Conservation (phyloP, 2,113 vertebrate genomes). For the Xyliphius kryptos region DNA sequence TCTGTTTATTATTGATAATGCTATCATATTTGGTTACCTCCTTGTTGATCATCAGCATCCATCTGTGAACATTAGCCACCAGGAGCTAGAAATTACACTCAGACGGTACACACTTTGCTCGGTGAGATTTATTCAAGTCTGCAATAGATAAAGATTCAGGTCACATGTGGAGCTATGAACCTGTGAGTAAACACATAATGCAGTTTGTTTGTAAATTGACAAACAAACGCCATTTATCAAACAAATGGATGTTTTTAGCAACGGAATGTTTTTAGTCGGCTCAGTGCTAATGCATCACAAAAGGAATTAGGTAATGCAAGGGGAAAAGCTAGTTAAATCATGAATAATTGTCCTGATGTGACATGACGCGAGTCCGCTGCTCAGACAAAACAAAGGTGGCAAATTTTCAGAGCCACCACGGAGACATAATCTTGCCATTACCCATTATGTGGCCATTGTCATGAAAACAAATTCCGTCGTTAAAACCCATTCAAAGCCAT, state of each 20-base stretch:
- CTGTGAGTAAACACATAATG: conserved; percentile 8
- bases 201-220: conserved; percentile 8
- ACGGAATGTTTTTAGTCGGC: conserved; percentile 5
- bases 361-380: no score
- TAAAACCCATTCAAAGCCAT: conserved; percentile 25
- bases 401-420: background rate
- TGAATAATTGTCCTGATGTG: background rate
- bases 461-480: no score
- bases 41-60: background rate
- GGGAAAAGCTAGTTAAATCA: background rate
- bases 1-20: conserved; percentile 5
- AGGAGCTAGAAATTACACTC: conserved; percentile 25
- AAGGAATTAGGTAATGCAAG: conserved; percentile 2
- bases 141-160: conserved; percentile 24
- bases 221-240: conserved; percentile 6
- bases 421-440: background rate
- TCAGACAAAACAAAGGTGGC: no score
- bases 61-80: conserved; percentile 11
- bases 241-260: conserved; percentile 13
- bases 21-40: background rate
- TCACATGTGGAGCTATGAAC: conserved; percentile 13
- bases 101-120: conserved; percentile 18
- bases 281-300: background rate
- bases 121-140: conserved; percentile 21
- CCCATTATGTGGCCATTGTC: conserved; percentile 5